phyloP scores from a whole-genome alignment of 2,888 invertebrate genomes.

The Caenorhabditis sinica region DNA sequence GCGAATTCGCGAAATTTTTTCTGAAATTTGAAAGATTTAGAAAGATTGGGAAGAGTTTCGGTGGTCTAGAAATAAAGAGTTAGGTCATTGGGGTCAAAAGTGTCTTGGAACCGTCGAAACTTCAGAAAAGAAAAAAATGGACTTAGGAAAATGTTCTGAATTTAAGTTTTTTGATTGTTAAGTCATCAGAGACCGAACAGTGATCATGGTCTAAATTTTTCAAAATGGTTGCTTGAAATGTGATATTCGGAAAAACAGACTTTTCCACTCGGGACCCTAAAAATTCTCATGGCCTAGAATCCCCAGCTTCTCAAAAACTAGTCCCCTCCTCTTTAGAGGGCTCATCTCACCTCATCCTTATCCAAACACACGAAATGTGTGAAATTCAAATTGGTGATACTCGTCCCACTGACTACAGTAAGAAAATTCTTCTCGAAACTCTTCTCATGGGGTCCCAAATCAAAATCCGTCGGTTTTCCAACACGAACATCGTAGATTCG shows the following conservation, averaged over 20 bases:
- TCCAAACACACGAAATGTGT: constrained; percentile 66
- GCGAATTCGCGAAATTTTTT: constrained; percentile 57
- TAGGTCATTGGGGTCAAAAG: background rate
- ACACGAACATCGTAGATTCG: constrained; percentile 62
- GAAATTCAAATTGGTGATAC: constrained; percentile 72
- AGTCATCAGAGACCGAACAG: too few species aligned
- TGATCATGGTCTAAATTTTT: too few species aligned
- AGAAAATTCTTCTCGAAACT: constrained; percentile 45
- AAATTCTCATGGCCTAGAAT: too few species aligned
- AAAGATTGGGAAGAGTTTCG: background rate
- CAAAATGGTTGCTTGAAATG: too few species aligned
- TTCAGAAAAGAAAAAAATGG: too few species aligned
- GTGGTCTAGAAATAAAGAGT: background rate
- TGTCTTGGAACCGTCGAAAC: too few species aligned
- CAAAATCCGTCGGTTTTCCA: constrained; percentile 63
- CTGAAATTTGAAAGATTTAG: constrained; percentile 30
- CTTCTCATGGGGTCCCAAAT: constrained; percentile 33
- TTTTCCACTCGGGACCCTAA: too few species aligned
- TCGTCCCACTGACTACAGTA: constrained; percentile 48
- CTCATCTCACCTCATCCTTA: constrained; percentile 33
- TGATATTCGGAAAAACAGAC: too few species aligned
- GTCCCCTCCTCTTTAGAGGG: too few species aligned
- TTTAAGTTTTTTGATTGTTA: too few species aligned
- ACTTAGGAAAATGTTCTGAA: too few species aligned
- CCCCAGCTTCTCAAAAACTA: too few species aligned